Percentiles rank a stretch among this genome's conserved stretches.
Conservation (phyloP, 2,113 vertebrate genomes). For the Oplegnathus fasciatus region DNA sequence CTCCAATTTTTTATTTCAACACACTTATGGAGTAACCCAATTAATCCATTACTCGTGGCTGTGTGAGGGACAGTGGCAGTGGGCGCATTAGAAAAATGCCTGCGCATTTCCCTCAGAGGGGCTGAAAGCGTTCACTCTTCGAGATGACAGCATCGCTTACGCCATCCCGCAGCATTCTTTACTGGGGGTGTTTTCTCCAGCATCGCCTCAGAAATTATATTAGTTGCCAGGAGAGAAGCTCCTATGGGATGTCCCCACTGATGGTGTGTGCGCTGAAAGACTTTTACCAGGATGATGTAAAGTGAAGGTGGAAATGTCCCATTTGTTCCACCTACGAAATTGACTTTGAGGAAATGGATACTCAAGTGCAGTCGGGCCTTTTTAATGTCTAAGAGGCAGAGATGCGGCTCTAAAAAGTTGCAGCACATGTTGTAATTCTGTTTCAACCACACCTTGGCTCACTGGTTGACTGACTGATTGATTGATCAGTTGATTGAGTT, state of each 20-base stretch:
- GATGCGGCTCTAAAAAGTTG: slow-evolving; percentile 36
- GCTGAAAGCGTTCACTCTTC: slow-evolving; percentile 68
- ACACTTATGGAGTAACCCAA: slow-evolving; percentile 85
- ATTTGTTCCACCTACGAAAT: slow-evolving; percentile 67
- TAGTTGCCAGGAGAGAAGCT: slow-evolving; percentile 73
- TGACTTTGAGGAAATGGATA: slow-evolving; percentile 66
- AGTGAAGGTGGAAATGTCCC: slow-evolving; percentile 68
- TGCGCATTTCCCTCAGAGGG: slow-evolving; percentile 59
- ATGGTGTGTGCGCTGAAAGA: slow-evolving; percentile 67
- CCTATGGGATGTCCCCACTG: slow-evolving; percentile 73
- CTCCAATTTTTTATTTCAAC: slow-evolving; percentile 78
- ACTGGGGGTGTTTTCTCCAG: slow-evolving; percentile 60
- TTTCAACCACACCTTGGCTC: not conserved
- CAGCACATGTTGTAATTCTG: slow-evolving; percentile 18
- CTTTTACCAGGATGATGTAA: slow-evolving; percentile 71
- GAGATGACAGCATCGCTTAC: slow-evolving; percentile 74
- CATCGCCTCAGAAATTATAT: slow-evolving; percentile 78
- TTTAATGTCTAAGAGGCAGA: slow-evolving; percentile 34
- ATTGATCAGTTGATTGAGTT: slow-evolving; percentile 56
- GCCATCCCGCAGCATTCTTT: slow-evolving; percentile 56
- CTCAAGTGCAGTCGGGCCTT: slow-evolving; percentile 29
- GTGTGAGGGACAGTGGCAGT: slow-evolving; percentile 74
- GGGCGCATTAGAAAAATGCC: slow-evolving; percentile 82
- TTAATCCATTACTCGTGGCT: slow-evolving; percentile 85
- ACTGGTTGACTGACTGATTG: slow-evolving; percentile 46